A percentile compares a stretch with the other conserved stretches of the same genome.
phyloP scores from a whole-genome alignment of 2,113 vertebrate genomes.

The Opisthocomus hoazin region DNA sequence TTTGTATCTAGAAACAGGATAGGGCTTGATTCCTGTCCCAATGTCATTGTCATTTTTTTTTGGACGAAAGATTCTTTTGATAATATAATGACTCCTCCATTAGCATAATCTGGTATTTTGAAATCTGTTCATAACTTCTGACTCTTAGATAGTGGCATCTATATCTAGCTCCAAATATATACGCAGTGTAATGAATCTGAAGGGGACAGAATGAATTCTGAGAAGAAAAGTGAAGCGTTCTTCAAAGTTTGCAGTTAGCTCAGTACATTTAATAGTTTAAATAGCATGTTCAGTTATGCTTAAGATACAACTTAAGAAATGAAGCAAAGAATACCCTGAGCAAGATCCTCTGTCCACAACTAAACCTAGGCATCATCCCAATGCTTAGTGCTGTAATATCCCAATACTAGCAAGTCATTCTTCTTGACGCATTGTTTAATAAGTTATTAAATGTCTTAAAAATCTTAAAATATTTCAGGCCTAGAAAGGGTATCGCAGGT shows the following conservation, averaged over 20 bases:
- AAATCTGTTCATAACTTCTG: background rate
- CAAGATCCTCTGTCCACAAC: background rate
- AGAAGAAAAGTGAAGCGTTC: background rate
- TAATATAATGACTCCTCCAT: background rate
- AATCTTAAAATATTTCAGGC: background rate
- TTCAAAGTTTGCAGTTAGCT: background rate
- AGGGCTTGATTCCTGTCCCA: background rate
- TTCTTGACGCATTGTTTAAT: background rate
- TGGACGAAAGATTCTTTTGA: background rate
- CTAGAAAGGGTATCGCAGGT: background rate
- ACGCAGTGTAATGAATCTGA: background rate
- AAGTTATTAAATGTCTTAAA: background rate
- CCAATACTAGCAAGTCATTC: background rate
- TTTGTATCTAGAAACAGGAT: background rate
- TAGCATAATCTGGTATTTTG: background rate
- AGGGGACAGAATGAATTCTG: background rate
- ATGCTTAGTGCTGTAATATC: background rate
- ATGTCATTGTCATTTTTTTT: background rate
- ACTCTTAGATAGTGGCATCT: background rate
- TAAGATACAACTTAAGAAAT: background rate
- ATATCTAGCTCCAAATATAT: background rate
- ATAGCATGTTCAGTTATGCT: background rate
- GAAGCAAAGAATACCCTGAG: background rate
- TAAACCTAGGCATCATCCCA: background rate
- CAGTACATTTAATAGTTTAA: background rate